These are phyloP conservation scores for Metaphire vulgaris DNA, from an alignment of 1,140 invertebrate species.

Conservation along the genomic window DNA sequence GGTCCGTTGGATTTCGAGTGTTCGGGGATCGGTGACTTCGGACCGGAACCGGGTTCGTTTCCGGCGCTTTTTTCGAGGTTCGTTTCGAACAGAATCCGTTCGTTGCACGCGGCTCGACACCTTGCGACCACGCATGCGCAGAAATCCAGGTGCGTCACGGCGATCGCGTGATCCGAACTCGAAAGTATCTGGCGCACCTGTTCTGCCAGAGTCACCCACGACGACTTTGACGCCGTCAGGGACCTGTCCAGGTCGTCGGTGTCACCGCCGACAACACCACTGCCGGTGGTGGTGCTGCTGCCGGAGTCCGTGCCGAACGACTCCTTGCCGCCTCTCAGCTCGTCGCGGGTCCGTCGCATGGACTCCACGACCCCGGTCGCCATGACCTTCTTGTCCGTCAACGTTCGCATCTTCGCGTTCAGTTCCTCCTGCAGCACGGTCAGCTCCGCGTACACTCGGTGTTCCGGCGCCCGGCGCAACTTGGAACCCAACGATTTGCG, in stretches of 20 bases:
- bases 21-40: too few species aligned
- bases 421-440: not conserved
- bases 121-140: not conserved
- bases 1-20: too few species aligned
- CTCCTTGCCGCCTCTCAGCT: constrained; percentile 8
- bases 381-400: constrained; percentile 11
- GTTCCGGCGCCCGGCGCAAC: not conserved
- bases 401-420: not conserved
- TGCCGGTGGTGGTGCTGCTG: too few species aligned
- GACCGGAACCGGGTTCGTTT: too few species aligned
- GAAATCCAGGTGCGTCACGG: not conserved
- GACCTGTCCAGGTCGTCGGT: not conserved
- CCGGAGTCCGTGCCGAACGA: too few species aligned
- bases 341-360: not conserved
- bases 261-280: too few species aligned
- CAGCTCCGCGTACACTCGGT: not conserved
- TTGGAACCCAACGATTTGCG: not conserved
- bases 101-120: not conserved
- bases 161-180: not conserved
- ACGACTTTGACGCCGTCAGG: not conserved
- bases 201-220: constrained; percentile 23
- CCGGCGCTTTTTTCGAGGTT: not conserved
- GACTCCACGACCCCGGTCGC: constrained; percentile 18
- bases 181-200: constrained; percentile 2
- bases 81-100: not conserved